phyloP scores from a whole-genome alignment of 1,140 invertebrate genomes.

The Aphaenogaster floridana region DNA sequence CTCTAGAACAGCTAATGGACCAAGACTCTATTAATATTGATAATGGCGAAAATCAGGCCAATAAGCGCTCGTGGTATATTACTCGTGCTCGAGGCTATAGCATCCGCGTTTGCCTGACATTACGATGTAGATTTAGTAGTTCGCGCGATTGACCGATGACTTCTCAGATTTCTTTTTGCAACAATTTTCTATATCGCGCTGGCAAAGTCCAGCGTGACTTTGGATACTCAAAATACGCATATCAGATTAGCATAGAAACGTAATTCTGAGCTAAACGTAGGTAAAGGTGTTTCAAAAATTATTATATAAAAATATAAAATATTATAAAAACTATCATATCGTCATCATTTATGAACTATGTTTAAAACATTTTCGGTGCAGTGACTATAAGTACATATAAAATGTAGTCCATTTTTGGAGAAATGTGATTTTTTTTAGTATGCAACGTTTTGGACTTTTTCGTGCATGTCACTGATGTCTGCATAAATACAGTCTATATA shows the following conservation, averaged over 20 bases:
- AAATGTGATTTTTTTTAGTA: conserved; percentile 14
- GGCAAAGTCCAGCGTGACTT: not conserved
- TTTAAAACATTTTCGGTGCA: not conserved
- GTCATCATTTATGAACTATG: not conserved
- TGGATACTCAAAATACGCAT: not conserved
- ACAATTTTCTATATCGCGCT: not conserved
- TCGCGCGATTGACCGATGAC: conserved; percentile 46
- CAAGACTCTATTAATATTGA: conserved; percentile 82
- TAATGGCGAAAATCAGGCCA: conserved; percentile 82
- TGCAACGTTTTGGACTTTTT: not conserved
- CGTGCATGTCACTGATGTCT: not conserved
- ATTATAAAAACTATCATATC: not conserved
- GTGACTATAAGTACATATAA: not conserved
- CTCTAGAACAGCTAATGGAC: conserved; percentile 77
- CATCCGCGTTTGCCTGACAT: conserved; percentile 63
- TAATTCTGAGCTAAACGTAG: not conserved
- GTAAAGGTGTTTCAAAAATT: not conserved
- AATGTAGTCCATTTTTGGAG: not conserved
- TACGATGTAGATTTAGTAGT: conserved; percentile 22
- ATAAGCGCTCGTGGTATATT: conserved; percentile 73
- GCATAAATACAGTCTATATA: conserved; percentile 34
- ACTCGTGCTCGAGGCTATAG: conserved; percentile 61
- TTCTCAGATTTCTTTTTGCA: conserved; percentile 10
- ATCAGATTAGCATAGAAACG: not conserved
- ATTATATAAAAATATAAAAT: not conserved